phyloP scores from a whole-genome alignment of 1,140 invertebrate species.

The Schmidtea mediterranea region DNA sequence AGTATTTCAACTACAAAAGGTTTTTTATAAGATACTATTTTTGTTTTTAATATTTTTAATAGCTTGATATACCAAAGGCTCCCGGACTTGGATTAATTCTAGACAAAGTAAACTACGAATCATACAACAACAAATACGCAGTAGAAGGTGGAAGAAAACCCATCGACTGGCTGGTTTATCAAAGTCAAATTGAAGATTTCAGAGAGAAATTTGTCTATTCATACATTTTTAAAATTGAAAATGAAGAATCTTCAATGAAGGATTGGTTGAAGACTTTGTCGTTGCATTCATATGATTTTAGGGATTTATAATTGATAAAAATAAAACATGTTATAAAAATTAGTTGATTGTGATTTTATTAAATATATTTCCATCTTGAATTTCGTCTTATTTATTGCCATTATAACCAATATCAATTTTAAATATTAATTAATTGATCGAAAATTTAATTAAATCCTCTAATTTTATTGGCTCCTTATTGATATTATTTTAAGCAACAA shows the following conservation, averaged over 20 bases:
- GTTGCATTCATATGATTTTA: not conserved
- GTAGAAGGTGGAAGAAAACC: conserved; percentile 53
- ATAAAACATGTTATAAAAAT: no score
- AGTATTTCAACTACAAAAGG: not conserved
- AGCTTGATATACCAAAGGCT: conserved; percentile 63
- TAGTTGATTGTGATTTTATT: no score
- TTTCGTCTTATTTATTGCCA: no score
- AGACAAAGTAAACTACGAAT: conserved; percentile 63
- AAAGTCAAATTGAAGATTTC: conserved; percentile 9
- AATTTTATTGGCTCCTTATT: no score
- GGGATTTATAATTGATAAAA: no score
- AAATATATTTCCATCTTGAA: no score
- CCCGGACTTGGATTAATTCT: conserved; percentile 65
- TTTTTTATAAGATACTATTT: not conserved
- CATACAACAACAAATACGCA: conserved; percentile 57
- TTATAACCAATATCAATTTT: no score
- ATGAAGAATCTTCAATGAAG: not conserved
- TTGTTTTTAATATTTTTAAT: conserved; percentile 11
- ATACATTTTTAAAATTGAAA: conserved; percentile 2
- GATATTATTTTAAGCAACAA: no score
- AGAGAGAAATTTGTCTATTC: not conserved
- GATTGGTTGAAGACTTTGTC: not conserved
- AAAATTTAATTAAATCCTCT: no score
- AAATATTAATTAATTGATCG: no score
- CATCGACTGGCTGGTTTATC: conserved; percentile 43